Conservation (phyloP, 2,888 invertebrate species). For the Nebria brevicollis region DNA sequence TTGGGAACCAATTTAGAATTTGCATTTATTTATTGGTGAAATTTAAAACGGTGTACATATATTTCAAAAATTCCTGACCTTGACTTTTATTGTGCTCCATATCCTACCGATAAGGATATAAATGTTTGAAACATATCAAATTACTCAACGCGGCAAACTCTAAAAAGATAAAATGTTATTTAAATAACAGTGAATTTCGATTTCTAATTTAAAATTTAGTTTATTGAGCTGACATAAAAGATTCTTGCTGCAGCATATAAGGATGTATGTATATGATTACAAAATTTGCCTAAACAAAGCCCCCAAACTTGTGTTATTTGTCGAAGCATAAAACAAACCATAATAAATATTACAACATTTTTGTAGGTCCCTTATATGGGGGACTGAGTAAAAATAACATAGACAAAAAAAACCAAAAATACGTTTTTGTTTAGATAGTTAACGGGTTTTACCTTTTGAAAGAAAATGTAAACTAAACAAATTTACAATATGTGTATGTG, state of each 20-base stretch:
- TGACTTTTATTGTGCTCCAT: too few species aligned
- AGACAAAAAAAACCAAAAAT: neutral
- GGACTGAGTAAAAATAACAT: neutral
- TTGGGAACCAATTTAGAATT: neutral
- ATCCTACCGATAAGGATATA: too few species aligned
- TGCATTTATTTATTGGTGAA: too few species aligned
- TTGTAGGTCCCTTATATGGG: neutral
- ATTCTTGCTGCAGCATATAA: too few species aligned
- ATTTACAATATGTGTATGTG: neutral
- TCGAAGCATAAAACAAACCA: neutral
- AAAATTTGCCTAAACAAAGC: neutral
- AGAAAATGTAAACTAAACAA: neutral
- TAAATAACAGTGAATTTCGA: too few species aligned
- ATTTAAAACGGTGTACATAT: too few species aligned
- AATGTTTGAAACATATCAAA: too few species aligned
- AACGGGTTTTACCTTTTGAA: neutral
- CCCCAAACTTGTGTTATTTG: neutral
- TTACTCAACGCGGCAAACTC: too few species aligned
- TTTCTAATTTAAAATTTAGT: too few species aligned
- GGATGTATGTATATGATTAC: neutral
- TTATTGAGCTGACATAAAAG: too few species aligned
- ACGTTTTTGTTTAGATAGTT: neutral
- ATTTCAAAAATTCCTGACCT: too few species aligned
- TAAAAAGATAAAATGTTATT: too few species aligned
- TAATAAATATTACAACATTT: neutral